phyloP scores from a whole-genome alignment of 1,140 invertebrate genomes.

The Phocides pigmalion region DNA sequence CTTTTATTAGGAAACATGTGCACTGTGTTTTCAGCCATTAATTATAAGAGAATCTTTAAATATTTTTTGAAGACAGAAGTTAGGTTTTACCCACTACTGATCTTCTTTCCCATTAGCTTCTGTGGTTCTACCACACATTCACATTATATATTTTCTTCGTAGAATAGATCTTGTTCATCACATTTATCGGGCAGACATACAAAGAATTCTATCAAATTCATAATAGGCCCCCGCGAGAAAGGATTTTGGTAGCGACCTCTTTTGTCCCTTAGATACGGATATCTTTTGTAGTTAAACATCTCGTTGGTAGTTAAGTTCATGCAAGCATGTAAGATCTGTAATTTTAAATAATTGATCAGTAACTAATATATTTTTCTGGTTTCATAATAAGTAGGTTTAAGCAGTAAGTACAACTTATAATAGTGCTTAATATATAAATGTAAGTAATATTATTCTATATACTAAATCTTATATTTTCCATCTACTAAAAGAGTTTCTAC shows the following conservation, averaged over 20 bases:
- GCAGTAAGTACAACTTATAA: no score
- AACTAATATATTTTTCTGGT: no score
- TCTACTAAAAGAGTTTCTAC: no score
- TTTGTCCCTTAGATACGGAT: slow-evolving; percentile 94
- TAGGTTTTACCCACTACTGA: background rate
- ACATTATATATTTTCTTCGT: slow-evolving; percentile 87
- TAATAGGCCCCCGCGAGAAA: slow-evolving; percentile 92
- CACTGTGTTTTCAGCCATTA: no score
- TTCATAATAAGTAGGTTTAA: no score
- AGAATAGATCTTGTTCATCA: slow-evolving; percentile 88
- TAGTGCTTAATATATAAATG: no score
- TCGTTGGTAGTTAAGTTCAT: slow-evolving; percentile 97
- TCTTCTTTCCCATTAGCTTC: background rate
- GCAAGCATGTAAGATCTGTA: slow-evolving; percentile 92
- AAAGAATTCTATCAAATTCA: slow-evolving; percentile 96
- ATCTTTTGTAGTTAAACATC: slow-evolving; percentile 96
- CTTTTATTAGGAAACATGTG: no score
- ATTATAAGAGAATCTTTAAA: background rate
- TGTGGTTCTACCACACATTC: slow-evolving; percentile 33
- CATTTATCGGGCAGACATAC: slow-evolving; percentile 90
- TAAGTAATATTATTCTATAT: no score
- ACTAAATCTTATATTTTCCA: no score
- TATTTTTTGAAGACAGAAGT: background rate
- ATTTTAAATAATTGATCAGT: slow-evolving; percentile 29
- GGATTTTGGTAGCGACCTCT: slow-evolving; percentile 94